A percentile compares a stretch with the other conserved stretches of the same genome.
These are phyloP conservation scores for Drosophila ironensis DNA, from an alignment of 1,140 invertebrate species.

Conservation along the genomic window DNA sequence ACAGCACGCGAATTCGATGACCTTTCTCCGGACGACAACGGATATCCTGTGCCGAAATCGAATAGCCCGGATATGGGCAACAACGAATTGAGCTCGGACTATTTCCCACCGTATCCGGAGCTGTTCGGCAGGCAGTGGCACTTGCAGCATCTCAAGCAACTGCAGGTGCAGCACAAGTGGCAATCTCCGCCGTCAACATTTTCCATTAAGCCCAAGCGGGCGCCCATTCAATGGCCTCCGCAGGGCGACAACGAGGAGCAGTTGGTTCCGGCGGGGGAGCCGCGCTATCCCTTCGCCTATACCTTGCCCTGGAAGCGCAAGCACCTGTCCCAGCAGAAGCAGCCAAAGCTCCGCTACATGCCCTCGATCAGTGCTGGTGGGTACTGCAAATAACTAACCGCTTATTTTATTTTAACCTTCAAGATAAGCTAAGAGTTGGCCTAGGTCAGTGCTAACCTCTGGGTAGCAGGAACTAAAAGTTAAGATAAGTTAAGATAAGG, in stretches of 20 bases:
- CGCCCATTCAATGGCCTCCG: slow-evolving; percentile 16
- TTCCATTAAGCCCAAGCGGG: slow-evolving; percentile 24
- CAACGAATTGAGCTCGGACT: slow-evolving; percentile 26
- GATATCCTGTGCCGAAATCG: slow-evolving; percentile 57
- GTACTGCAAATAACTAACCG: slow-evolving; percentile 6
- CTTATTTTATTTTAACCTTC: too few species aligned
- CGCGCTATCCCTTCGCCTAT: slow-evolving; percentile 21
- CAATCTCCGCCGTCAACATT: slow-evolving; percentile 47
- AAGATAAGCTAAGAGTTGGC: too few species aligned
- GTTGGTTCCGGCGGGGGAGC: not conserved
- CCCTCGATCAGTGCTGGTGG: slow-evolving; percentile 74
- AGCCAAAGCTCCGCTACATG: slow-evolving; percentile 30
- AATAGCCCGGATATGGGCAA: slow-evolving; percentile 47
- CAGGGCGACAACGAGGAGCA: not conserved
- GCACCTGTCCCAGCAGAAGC: not conserved
- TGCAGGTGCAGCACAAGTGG: slow-evolving; percentile 50
- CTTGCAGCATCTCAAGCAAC: slow-evolving; percentile 28
- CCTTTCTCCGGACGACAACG: slow-evolving; percentile 40
- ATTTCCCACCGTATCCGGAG: slow-evolving; percentile 51
- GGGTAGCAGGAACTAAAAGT: too few species aligned
- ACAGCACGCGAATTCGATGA: slow-evolving; percentile 17
- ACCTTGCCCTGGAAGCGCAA: slow-evolving; percentile 37
- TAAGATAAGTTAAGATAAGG: too few species aligned
- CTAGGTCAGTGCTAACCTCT: too few species aligned
- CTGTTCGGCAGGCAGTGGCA: slow-evolving; percentile 12